These are phyloP conservation scores for Tholera decimalis DNA, from an alignment of 2,888 invertebrate species.

Conservation along the genomic window DNA sequence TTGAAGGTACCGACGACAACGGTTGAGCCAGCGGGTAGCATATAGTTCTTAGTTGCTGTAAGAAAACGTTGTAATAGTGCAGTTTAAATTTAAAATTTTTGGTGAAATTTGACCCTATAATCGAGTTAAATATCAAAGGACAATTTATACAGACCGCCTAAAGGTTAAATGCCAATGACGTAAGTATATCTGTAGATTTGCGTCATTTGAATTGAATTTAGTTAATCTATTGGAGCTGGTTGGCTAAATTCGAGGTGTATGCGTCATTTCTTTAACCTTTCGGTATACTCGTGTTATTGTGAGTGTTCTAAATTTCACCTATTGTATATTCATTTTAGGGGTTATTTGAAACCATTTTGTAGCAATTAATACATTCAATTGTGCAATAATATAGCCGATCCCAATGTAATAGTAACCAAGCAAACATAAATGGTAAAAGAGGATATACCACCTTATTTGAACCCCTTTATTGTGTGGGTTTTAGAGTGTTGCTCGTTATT, in stretches of 20 bases:
- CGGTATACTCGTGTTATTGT: not conserved
- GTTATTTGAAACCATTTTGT: too few species aligned
- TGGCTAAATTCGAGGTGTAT: constrained; percentile 1
- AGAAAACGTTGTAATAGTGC: constrained; percentile 18
- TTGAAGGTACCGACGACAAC: constrained; percentile 93
- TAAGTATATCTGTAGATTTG: constrained; percentile 31
- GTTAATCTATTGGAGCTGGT: constrained; percentile 19
- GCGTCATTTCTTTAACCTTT: constrained; percentile 3
- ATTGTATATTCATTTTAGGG: too few species aligned
- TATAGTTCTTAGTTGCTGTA: constrained; percentile 92
- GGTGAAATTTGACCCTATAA: constrained; percentile 10
- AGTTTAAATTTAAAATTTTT: not conserved
- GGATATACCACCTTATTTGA: not conserved
- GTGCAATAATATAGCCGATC: too few species aligned
- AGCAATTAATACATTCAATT: too few species aligned
- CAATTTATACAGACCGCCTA: constrained; percentile 21
- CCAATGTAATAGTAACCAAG: too few species aligned
- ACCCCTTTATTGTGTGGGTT: not conserved
- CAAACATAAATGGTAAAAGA: too few species aligned
- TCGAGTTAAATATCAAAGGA: constrained; percentile 25
- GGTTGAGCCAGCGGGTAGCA: constrained; percentile 94
- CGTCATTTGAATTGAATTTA: constrained; percentile 28
- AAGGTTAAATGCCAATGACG: constrained; percentile 47
- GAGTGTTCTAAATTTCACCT: not conserved
- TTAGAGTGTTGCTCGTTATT: not conserved